phyloP scores from a whole-genome alignment of 2,113 vertebrate species.

The Myotis brandtii region DNA sequence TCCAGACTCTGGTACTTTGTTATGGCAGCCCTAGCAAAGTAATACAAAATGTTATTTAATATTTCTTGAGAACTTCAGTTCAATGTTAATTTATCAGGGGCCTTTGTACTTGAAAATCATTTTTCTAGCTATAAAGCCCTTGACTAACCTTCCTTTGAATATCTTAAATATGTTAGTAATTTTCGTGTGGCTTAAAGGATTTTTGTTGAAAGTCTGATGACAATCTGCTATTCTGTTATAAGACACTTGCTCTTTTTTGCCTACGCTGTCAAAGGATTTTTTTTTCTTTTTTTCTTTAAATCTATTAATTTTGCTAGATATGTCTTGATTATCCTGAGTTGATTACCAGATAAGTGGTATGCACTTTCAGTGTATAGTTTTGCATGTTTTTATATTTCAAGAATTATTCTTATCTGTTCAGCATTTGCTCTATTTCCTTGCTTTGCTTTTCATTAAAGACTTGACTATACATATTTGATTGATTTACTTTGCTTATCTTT shows the following conservation, averaged over 20 bases:
- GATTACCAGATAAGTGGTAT: neutral
- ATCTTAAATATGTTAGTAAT: neutral
- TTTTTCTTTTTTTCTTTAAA: neutral
- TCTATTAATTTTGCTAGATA: neutral
- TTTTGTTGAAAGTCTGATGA: neutral
- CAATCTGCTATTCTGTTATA: neutral
- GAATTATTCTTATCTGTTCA: neutral
- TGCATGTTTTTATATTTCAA: slow-evolving; percentile 1
- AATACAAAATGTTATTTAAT: neutral
- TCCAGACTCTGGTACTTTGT: neutral
- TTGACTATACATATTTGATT: neutral
- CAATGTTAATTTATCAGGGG: neutral
- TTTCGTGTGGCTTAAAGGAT: neutral
- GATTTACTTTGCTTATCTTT: neutral
- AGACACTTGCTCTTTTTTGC: neutral
- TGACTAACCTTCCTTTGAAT: neutral
- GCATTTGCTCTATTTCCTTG: neutral
- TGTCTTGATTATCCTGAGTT: neutral
- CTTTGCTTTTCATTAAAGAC: neutral
- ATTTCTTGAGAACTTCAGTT: neutral
- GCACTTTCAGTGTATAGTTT: neutral
- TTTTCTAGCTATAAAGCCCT: neutral
- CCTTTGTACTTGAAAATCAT: neutral
- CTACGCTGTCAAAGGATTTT: neutral
- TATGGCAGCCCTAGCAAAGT: neutral